Base-by-base conservation (phyloP, 2,888 invertebrate genomes). In the Caenorhabditis japonica region DNA sequence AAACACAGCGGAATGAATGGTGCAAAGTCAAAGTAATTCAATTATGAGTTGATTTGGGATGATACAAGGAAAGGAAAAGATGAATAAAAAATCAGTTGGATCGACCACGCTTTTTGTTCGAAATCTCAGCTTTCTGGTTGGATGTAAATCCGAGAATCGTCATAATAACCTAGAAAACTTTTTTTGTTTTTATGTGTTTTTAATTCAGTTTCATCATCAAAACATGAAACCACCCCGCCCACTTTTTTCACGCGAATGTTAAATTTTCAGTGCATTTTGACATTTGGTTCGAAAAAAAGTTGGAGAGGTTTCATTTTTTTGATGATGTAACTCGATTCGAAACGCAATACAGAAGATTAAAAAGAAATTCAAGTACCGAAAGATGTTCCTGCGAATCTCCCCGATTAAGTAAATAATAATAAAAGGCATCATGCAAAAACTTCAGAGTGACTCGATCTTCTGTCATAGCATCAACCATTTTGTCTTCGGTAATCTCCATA, bases 371-470 rank as follows among this genome's bases (percentile, higher is more conserved):
- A 34, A 13, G 33, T 49, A 83, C 84, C 75, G 83, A 92, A 70
- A 95, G 90, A 88, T 95, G 95, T 15, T 94, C 93, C 60, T 93
- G 92, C 87, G 94, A 94, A 88, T 94, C 94, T 21, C 85, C 85
- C 4, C 79, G 92, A 88, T 94, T 94, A 2, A 94, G 93, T 68
- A 95, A 90, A 89, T 94, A 95, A 88, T 95, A 94, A 88, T 94
- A 95, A 85, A 95, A 92, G 58, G 95, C 94, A 74, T 94, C 94
- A 89, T 94, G 94, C 76, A 95, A 91, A 90, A 95, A 95, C 89
- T 94, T 94, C 86, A 95, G 90, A 19, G 94, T 94, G 79, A 94
- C 92, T 89, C 94, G 94, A n/a, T 94, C 94, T 89, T 94, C 94
- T 64, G 86, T 84, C 55, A 71, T 56, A 0, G 66, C 49, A 47